These are phyloP conservation scores for Beaufortia kweichowensis DNA, from an alignment of 2,113 vertebrate genomes.

Conservation along the genomic window DNA sequence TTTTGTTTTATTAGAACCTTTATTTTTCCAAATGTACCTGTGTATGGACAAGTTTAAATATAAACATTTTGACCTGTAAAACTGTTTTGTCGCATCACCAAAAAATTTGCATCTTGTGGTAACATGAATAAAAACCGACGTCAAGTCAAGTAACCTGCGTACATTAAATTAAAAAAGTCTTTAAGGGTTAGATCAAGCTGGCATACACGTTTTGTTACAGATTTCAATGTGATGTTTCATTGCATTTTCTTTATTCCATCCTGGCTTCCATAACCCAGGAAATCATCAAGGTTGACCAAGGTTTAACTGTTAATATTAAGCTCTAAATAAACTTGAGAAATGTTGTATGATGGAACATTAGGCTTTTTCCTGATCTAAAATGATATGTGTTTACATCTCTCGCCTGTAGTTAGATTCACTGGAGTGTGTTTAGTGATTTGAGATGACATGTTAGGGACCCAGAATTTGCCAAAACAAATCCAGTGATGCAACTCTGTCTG, in stretches of 20 bases:
- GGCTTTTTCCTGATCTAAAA: slow-evolving; percentile 34
- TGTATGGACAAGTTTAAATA: too few species aligned
- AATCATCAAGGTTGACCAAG: not conserved
- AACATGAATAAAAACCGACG: too few species aligned
- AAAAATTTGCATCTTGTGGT: too few species aligned
- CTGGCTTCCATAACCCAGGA: not conserved
- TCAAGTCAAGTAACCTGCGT: too few species aligned
- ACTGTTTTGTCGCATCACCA: too few species aligned
- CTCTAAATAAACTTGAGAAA: slow-evolving; percentile 14
- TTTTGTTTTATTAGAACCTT: too few species aligned
- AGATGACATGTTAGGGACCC: slow-evolving; percentile 39
- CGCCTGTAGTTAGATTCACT: not conserved
- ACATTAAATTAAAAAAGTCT: too few species aligned
- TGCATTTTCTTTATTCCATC: not conserved
- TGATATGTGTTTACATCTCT: slow-evolving; percentile 35
- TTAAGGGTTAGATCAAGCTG: not conserved
- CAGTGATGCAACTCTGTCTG: slow-evolving; percentile 8
- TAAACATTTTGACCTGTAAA: not conserved
- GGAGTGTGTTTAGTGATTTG: slow-evolving; percentile 29
- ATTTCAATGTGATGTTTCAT: not conserved
- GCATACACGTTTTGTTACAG: not conserved
- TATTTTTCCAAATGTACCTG: too few species aligned
- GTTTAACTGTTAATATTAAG: not conserved
- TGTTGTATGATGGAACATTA: slow-evolving; percentile 5
- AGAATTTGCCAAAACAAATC: slow-evolving; percentile 37